Evolutionary conservation across 1,140 invertebrate species (phyloP).

Genomic region (Andricus grossulariae): DNA sequence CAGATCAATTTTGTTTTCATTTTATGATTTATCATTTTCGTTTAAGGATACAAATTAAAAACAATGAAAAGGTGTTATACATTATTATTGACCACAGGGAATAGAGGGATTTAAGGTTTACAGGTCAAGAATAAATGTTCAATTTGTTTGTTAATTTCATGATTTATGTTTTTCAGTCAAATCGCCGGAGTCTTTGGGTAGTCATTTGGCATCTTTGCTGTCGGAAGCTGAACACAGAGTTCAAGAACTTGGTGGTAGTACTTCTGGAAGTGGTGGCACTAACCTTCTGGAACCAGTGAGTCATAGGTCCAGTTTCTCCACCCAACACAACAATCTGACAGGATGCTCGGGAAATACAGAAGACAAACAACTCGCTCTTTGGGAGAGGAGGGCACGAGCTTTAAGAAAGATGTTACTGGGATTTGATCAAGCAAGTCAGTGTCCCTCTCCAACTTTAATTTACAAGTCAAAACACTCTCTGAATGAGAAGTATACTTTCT

Average conservation of each 20-base stretch:
- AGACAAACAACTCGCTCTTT: conserved; percentile 90
- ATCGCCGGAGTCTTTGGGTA: conserved; percentile 82
- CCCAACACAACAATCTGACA: conserved; percentile 79
- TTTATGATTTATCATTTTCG: too few species aligned
- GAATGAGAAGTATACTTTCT: neutral
- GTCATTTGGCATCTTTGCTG: conserved; percentile 84
- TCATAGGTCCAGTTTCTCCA: conserved; percentile 75
- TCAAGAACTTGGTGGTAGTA: conserved; percentile 81
- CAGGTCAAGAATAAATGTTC: neutral
- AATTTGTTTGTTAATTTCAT: conserved; percentile 1
- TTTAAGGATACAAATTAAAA: too few species aligned
- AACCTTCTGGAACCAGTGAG: conserved; percentile 71
- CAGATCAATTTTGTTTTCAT: too few species aligned
- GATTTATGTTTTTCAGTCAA: conserved; percentile 78
- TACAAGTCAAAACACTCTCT: neutral
- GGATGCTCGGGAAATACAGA: conserved; percentile 81
- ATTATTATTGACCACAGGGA: too few species aligned
- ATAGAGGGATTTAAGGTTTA: too few species aligned
- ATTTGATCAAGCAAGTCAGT: conserved; percentile 82
- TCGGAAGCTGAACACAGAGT: conserved; percentile 88
- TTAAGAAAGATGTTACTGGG: conserved; percentile 85
- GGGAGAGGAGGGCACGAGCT: conserved; percentile 89
- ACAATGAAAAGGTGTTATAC: too few species aligned
- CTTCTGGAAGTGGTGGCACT: conserved; percentile 59
- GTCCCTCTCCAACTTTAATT: neutral